phyloP scores from a whole-genome alignment of 2,888 invertebrate genomes.

The Sesia apiformis region DNA sequence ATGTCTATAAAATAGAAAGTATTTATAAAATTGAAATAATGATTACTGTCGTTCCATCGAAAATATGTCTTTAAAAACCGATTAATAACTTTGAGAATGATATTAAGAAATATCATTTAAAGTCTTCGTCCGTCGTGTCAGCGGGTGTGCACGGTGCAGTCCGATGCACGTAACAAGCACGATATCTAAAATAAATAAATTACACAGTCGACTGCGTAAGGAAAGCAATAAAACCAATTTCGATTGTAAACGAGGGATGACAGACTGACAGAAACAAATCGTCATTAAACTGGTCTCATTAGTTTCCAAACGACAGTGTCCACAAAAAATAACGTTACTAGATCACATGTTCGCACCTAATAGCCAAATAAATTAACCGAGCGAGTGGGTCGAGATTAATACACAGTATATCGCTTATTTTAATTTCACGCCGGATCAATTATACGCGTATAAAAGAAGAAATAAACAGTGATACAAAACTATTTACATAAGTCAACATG shows the following conservation, averaged over 20 bases:
- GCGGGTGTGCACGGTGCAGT: constrained; percentile 24
- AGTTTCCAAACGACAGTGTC: constrained; percentile 65
- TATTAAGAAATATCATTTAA: constrained; percentile 67
- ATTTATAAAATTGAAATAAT: constrained; percentile 43
- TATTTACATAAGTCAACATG: constrained; percentile 72
- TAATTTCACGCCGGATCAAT: constrained; percentile 64
- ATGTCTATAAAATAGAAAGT: constrained; percentile 56
- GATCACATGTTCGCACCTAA: constrained; percentile 71
- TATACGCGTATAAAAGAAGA: constrained; percentile 45
- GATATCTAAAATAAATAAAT: constrained; percentile 46
- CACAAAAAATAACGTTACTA: constrained; percentile 60
- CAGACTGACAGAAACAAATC: constrained; percentile 51
- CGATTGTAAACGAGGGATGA: constrained; percentile 42
- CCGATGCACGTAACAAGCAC: constrained; percentile 18
- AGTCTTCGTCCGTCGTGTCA: constrained; percentile 27
- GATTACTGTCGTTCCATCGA: constrained; percentile 24
- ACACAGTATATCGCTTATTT: constrained; percentile 36
- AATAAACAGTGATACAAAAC: constrained; percentile 59
- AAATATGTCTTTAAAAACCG: constrained; percentile 4
- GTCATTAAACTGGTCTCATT: constrained; percentile 64
- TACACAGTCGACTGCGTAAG: constrained; percentile 50
- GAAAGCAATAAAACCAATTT: constrained; percentile 62
- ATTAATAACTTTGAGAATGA: constrained; percentile 51
- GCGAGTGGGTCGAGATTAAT: constrained; percentile 31
- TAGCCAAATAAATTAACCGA: constrained; percentile 67